A percentile compares a stretch with the other conserved stretches of the same genome.
Evolutionary conservation across 2,888 invertebrate species (phyloP).

Genomic region (Schrankia costaestrigalis): DNA sequence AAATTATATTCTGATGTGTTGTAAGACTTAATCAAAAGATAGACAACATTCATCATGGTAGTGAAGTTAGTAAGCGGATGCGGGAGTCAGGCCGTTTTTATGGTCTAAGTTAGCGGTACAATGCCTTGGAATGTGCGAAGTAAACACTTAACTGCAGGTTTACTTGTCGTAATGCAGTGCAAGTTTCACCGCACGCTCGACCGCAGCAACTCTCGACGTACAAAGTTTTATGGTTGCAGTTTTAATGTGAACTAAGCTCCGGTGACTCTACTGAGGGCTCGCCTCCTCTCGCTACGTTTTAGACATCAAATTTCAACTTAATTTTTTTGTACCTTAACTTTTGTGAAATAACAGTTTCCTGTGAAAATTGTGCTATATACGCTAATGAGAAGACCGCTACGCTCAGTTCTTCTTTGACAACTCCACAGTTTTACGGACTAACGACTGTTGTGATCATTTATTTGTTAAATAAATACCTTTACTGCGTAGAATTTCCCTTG

Average conservation of each 20-base stretch:
- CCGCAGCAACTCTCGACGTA: slow-evolving; percentile 50
- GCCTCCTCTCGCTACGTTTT: slow-evolving; percentile 20
- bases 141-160: slow-evolving; percentile 77
- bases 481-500: no score
- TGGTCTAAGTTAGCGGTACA: slow-evolving; percentile 55
- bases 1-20: no score
- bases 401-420: slow-evolving; percentile 19
- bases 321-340: slow-evolving; percentile 28
- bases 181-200: slow-evolving; percentile 63
- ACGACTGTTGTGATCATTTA: slow-evolving; percentile 11
- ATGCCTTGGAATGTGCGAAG: slow-evolving; percentile 70
- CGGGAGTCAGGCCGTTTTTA: slow-evolving; percentile 61
- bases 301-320: slow-evolving; percentile 38
- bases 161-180: slow-evolving; percentile 69
- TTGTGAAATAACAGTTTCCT: slow-evolving; percentile 26
- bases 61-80: slow-evolving; percentile 29
- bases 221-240: slow-evolving; percentile 65
- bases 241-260: slow-evolving; percentile 58
- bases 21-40: slow-evolving; percentile 31
- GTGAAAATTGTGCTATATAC: slow-evolving; percentile 27
- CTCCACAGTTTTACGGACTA: slow-evolving; percentile 10
- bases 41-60: slow-evolving; percentile 38
- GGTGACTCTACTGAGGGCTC: slow-evolving; percentile 34
- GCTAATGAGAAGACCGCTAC: slow-evolving; percentile 26
- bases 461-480: no score